Percentiles rank a stretch among this genome's conserved stretches.
Conservation (phyloP, 2,797 vertebrate genomes). For the Melanotaenia pygmaea region DNA sequence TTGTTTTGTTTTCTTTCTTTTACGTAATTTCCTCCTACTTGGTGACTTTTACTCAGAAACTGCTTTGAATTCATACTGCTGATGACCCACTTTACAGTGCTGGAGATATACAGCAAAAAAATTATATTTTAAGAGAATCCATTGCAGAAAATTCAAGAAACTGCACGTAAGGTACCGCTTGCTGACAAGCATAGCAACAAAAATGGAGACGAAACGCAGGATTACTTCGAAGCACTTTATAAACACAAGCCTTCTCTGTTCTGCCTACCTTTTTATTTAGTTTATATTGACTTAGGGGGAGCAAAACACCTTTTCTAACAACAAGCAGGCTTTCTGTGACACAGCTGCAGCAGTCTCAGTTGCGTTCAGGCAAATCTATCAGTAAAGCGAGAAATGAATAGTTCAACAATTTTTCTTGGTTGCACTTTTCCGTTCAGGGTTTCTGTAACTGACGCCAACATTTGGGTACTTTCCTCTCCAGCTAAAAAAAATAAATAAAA, state of each 20-base stretch:
- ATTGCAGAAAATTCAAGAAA: not conserved
- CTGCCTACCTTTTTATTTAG: not conserved
- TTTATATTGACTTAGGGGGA: conserved; percentile 34
- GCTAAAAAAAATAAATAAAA: conserved; percentile 1
- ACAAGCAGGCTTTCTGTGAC: not conserved
- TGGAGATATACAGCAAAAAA: not conserved
- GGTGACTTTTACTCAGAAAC: no score
- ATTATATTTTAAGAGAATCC: conserved; percentile 7
- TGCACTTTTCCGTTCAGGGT: conserved; percentile 27
- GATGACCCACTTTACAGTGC: not conserved
- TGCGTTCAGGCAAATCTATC: conserved; percentile 46
- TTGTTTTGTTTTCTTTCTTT: no score
- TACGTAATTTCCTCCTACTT: no score
- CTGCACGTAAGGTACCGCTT: not conserved
- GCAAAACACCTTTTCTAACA: conserved; percentile 42
- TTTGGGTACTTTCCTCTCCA: conserved; percentile 71
- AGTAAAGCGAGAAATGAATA: not conserved
- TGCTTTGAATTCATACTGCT: not conserved
- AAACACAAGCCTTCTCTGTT: not conserved
- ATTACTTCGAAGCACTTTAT: not conserved
- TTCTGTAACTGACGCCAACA: conserved; percentile 20
- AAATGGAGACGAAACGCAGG: not conserved
- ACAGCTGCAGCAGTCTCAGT: conserved; percentile 54
- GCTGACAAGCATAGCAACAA: not conserved
- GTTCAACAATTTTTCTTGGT: conserved; percentile 14